Base-by-base conservation (phyloP, 1,140 invertebrate genomes). In the Euglossa dilemma region DNA sequence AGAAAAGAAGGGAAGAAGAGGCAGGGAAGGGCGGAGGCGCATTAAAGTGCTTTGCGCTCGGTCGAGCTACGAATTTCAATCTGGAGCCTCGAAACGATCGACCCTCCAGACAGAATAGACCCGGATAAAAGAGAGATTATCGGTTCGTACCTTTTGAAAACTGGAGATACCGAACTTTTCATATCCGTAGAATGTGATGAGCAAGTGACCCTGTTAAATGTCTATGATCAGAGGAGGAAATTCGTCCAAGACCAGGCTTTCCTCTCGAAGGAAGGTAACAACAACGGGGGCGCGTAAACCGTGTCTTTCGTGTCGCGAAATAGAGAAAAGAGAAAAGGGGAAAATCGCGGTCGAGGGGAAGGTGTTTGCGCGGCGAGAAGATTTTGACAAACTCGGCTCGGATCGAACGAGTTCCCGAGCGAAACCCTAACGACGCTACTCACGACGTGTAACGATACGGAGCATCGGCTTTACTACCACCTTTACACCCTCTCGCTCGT, bases 61-160 rank as follows among this genome's bases (percentile, higher is more conserved):
- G 85, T 88, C 85, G 88, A 86, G 88, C 86, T 81, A 85, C 74
- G 86, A 84, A 88, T 91, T 91, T 88, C 86, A 90, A 91, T 88
- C 90, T 85, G 75, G 75, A n/a, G 81, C 64, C 66, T 83, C 75
- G 84, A 72, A 79, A 87, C 72, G 78, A 84, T 80, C 77, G 78
- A 80, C 70, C 70, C 70, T 52, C 66, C 83, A 80, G 83, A 74
- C 63, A 79, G 78, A 84, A 80, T 80, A 67, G 83, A 67, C 77
- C 47, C n/a, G 78, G 69, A 84, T 84, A 84, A 73, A 81, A 67
- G 70, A 80, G 70, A 67, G 83, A 84, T 84, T 84, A 84, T 84
- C 70, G 83, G 78, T 74, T 80, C 59, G 70, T 80, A 84, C 70
- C 83, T 81, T 84, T 84, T 73, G 78, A 74, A 78, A 78, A 78